Base-by-base conservation (phyloP, 2,113 vertebrate genomes). In the Catharus bicknelli region DNA sequence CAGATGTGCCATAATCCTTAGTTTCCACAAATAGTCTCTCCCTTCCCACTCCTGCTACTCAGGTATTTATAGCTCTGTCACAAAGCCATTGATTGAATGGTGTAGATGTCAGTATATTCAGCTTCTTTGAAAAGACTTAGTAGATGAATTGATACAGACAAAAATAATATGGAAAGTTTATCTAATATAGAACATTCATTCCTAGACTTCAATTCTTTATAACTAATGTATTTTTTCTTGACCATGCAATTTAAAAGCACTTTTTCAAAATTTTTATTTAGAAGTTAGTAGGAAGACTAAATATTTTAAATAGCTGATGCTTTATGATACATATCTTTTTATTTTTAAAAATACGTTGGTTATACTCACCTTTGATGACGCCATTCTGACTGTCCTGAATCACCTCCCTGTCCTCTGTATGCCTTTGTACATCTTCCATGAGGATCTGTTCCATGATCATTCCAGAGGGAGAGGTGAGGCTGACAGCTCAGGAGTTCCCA, bases 1-100 rank as follows among this genome's bases (percentile, higher is more conserved):
- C 55, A 95, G 85, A 96, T 93, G 47, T 95, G 42, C 30, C 16
- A 77, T 45, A 78, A 88, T 90, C 67, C 73, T 81, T 88, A 27
- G 14, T 89, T 77, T 80, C 81, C 74, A 45, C 50, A 85, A 82
- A 93, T 53, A 88, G 62, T 54, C 4, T 68, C 42, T 74, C 38
- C 43, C 30, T 64, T 82, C 15, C 25, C 21, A 5, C 13, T 81
- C 32, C 74, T 3, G 4, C 42, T 84, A 61, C 45, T 36, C 16
- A 53, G 13, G 27, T 93, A 88, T 91, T 90, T 94, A 66, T 83
- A 90, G 38, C 19, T 95, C 42, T 88, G 34, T 45, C 83, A 83
- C 73, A 90, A 91, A 87, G 40, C 22, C 38, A 47, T 38, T 88
- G 63, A 84, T 7, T 42, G 26, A 87, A 78, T 61, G 18, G 62